Percentiles rank a stretch among this genome's conserved stretches.
phyloP scores from a whole-genome alignment of 1,140 invertebrate genomes.

The Zaprionus capensis region DNA sequence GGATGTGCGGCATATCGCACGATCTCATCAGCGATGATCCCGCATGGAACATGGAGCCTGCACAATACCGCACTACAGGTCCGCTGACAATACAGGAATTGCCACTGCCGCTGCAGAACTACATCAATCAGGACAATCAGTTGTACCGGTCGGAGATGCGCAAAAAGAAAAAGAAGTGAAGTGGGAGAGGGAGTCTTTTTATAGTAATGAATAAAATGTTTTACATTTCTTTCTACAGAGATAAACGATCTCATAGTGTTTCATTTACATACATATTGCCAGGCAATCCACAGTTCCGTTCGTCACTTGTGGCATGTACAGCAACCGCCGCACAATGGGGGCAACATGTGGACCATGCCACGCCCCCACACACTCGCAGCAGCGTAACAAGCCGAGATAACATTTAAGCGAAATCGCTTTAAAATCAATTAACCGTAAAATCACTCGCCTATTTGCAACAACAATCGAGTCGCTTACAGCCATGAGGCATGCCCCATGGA shows the following conservation, averaged over 20 bases:
- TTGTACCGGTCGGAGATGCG: not conserved
- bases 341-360: not conserved
- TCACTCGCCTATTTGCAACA: conserved; percentile 80
- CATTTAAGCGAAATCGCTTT: conserved; percentile 84
- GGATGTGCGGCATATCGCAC: conserved; percentile 37
- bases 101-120: conserved; percentile 29
- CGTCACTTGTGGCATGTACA: not conserved
- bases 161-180: rapidly evolving
- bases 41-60: conserved; percentile 6
- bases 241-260: not conserved
- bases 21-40: conserved; percentile 9
- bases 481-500: conserved; percentile 38
- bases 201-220: not conserved
- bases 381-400: conserved; percentile 66
- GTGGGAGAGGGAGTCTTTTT: no score
- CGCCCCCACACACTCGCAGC: not conserved
- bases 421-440: conserved; percentile 84
- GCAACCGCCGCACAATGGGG: not conserved
- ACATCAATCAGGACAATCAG: conserved; percentile 7
- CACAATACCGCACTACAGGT: not conserved
- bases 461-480: conserved; percentile 51
- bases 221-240: not conserved
- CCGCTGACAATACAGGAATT: conserved; percentile 43
- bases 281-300: not conserved
- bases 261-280: not conserved